Percentiles rank a stretch among this genome's conserved stretches.
These are phyloP conservation scores for Allobates femoralis DNA, from an alignment of 2,797 vertebrate genomes.

Conservation along the genomic window DNA sequence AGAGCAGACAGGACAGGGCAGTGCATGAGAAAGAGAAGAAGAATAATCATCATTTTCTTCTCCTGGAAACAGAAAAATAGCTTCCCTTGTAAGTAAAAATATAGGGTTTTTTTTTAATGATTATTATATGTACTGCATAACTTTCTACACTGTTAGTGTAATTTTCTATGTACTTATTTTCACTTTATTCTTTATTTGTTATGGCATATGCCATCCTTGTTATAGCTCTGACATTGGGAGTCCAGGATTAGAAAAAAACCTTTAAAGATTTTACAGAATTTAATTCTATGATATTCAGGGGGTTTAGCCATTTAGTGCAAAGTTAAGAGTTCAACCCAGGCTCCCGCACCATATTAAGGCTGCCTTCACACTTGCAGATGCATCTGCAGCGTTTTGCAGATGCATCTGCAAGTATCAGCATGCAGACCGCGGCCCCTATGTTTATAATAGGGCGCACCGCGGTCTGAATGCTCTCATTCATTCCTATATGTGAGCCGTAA, in stretches of 20 bases:
- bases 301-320: too few relatives aligned
- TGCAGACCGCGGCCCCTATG: too few relatives aligned
- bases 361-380: too few relatives aligned
- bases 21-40: neutral
- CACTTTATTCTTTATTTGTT: neutral
- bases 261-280: neutral
- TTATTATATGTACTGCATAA: neutral
- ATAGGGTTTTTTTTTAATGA: too few relatives aligned
- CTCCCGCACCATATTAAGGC: too few relatives aligned
- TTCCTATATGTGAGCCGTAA: too few relatives aligned
- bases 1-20: constrained; percentile 12
- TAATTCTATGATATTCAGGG: neutral
- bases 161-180: neutral
- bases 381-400: too few relatives aligned
- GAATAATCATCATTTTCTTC: neutral
- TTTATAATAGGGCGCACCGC: too few relatives aligned
- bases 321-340: too few relatives aligned
- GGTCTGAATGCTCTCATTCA: too few relatives aligned
- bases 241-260: neutral
- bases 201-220: neutral
- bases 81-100: neutral
- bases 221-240: neutral
- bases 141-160: too few relatives aligned
- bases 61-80: neutral
- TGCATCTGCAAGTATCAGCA: too few relatives aligned